phyloP scores from a whole-genome alignment of 2,888 invertebrate genomes.

The Chymomyza fuscimana region DNA sequence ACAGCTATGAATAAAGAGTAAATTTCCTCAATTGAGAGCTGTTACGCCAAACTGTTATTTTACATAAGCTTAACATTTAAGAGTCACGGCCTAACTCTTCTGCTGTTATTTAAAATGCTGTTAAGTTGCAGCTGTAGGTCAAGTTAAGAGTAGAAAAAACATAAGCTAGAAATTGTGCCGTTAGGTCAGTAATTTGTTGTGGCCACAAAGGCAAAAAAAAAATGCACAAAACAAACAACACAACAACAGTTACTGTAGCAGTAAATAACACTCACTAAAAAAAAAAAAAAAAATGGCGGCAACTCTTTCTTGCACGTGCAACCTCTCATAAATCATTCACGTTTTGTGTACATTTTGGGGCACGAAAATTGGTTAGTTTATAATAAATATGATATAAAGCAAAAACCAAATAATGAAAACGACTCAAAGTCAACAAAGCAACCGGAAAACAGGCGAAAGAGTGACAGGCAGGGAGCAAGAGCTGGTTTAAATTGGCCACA shows the following conservation, averaged over 20 bases:
- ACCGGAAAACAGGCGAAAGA: not conserved
- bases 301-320: constrained; percentile 12
- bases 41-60: not conserved
- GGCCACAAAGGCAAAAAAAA: not conserved
- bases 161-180: constrained; percentile 14
- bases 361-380: constrained; percentile 12
- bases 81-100: constrained; percentile 3
- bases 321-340: constrained; percentile 5
- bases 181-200: constrained; percentile 56
- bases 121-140: constrained; percentile 22
- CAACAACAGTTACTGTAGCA: not conserved
- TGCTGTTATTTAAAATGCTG: constrained; percentile 12
- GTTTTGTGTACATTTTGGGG: not conserved
- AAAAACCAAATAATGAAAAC: not conserved
- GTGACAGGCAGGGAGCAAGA: not conserved
- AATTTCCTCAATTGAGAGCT: constrained; percentile 44
- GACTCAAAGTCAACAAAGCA: not conserved
- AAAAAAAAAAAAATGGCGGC: constrained; percentile 24
- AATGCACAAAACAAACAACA: not conserved
- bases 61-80: constrained; percentile 19
- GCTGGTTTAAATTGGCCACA: not conserved
- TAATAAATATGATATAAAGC: constrained; percentile 4
- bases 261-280: constrained; percentile 2
- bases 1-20: constrained; percentile 30
- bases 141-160: not conserved